phyloP scores from a whole-genome alignment of 1,140 invertebrate genomes.

The Solen grandis region DNA sequence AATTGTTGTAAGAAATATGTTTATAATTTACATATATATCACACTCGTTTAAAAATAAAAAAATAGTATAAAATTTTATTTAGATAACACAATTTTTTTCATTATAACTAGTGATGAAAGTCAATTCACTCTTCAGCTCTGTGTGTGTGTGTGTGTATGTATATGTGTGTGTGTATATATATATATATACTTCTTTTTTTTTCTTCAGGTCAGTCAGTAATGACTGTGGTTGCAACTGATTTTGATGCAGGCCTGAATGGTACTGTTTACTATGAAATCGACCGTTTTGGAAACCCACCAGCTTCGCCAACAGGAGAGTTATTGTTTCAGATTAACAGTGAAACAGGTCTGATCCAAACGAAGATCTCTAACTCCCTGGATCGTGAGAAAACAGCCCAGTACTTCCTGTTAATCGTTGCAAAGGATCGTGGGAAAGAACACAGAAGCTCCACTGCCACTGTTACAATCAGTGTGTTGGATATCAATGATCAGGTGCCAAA shows the following conservation, averaged over 20 bases:
- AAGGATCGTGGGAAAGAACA: slow-evolving; percentile 90
- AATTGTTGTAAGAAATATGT: too few species aligned
- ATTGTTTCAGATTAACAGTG: slow-evolving; percentile 61
- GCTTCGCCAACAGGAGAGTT: slow-evolving; percentile 51
- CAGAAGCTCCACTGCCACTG: slow-evolving; percentile 81
- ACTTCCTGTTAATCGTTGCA: slow-evolving; percentile 83
- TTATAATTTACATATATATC: too few species aligned
- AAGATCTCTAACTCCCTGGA: slow-evolving; percentile 64
- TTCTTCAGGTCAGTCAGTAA: slow-evolving; percentile 90
- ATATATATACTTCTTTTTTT: not conserved
- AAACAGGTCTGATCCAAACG: slow-evolving; percentile 67
- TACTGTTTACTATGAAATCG: slow-evolving; percentile 66
- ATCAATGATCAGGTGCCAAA: slow-evolving; percentile 65
- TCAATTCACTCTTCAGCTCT: too few species aligned
- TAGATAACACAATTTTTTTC: too few species aligned
- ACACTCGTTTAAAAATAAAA: too few species aligned
- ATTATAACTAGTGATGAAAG: too few species aligned
- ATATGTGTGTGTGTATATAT: too few species aligned
- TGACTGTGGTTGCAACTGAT: slow-evolving; percentile 96
- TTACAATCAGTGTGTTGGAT: slow-evolving; percentile 88
- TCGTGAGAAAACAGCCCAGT: slow-evolving; percentile 61
- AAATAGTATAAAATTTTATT: too few species aligned
- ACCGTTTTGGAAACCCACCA: slow-evolving; percentile 57
- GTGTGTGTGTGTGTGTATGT: too few species aligned
- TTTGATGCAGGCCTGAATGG: slow-evolving; percentile 69